Percentiles rank a stretch among this genome's conserved stretches.
Evolutionary conservation across 2,888 invertebrate genomes (phyloP).

Genomic region (Octodonta nipae): DNA sequence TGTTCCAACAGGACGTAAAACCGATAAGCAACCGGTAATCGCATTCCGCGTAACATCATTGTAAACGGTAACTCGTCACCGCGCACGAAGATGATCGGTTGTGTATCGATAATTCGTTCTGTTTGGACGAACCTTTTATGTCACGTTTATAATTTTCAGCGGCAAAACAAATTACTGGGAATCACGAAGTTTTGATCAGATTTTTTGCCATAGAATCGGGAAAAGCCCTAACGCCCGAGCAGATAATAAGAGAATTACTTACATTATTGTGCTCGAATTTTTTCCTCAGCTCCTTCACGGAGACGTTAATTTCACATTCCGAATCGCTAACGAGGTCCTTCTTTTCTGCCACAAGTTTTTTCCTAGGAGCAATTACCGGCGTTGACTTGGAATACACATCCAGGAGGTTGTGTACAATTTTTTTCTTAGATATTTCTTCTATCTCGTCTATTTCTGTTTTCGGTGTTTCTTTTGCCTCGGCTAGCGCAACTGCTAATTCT

Average conservation of each 20-base stretch:
- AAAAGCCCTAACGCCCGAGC: too few species aligned
- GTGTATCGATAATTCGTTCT: too few species aligned
- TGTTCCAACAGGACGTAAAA: too few species aligned
- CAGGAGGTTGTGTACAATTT: slow-evolving; percentile 18
- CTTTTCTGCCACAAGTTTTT: slow-evolving; percentile 3
- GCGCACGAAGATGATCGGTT: too few species aligned
- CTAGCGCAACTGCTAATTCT: neutral
- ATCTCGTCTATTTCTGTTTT: slow-evolving; percentile 13
- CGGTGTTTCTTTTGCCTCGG: slow-evolving; percentile 4
- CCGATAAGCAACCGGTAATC: too few species aligned
- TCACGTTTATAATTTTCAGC: too few species aligned
- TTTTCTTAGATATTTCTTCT: slow-evolving; percentile 16
- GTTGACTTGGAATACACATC: slow-evolving; percentile 24
- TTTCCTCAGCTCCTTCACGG: slow-evolving; percentile 26
- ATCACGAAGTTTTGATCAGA: too few species aligned
- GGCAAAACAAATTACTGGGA: too few species aligned
- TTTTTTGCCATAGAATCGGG: too few species aligned
- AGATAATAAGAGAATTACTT: slow-evolving; percentile 17
- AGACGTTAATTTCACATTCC: slow-evolving; percentile 15
- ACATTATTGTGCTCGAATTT: slow-evolving; percentile 25
- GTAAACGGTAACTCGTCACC: too few species aligned
- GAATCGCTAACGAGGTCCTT: slow-evolving; percentile 1
- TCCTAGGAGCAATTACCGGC: slow-evolving; percentile 1
- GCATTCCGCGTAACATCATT: too few species aligned
- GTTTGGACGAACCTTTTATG: too few species aligned